phyloP scores from a whole-genome alignment of 23 tunicate genomes.

The Trididemnum clinides region DNA sequence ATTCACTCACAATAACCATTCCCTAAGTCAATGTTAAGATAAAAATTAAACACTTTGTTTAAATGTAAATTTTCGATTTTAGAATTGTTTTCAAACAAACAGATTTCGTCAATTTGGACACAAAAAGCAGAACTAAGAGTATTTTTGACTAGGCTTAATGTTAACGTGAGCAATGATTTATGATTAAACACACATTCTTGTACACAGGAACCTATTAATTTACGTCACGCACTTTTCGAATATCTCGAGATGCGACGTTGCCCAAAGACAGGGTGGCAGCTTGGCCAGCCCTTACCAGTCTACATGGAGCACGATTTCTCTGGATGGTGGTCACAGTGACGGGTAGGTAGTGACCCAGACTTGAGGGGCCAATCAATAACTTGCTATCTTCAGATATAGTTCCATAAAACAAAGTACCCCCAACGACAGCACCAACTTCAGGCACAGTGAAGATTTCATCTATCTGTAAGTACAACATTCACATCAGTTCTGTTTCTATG shows the following conservation, averaged over 20 bases:
- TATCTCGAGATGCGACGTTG: constrained; percentile 55
- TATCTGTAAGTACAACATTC: too few species aligned
- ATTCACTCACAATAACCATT: constrained; percentile 81
- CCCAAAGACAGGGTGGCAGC: constrained; percentile 86
- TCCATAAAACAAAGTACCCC: constrained; percentile 75
- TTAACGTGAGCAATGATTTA: too few species aligned
- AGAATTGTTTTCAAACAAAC: too few species aligned
- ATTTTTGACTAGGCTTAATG: too few species aligned
- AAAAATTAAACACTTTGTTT: too few species aligned
- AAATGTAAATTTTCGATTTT: too few species aligned
- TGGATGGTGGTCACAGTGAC: constrained; percentile 85
- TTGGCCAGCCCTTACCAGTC: constrained; percentile 87
- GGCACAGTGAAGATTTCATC: constrained; percentile 90
- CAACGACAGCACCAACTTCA: constrained; percentile 98
- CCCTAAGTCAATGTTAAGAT: too few species aligned
- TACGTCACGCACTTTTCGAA: constrained; percentile 70
- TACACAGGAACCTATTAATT: too few species aligned
- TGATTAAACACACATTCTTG: too few species aligned
- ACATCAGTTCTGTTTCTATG: too few species aligned
- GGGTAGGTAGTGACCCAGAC: constrained; percentile 65
- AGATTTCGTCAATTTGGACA: too few species aligned
- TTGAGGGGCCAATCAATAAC: constrained; percentile 86
- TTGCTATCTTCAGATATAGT: constrained; percentile 58
- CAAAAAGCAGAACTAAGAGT: too few species aligned
- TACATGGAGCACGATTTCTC: constrained; percentile 89